Conservation (phyloP, 30 jellyfish, hydroid and myxozoan genomes). For the Hydractinia echinata region DNA sequence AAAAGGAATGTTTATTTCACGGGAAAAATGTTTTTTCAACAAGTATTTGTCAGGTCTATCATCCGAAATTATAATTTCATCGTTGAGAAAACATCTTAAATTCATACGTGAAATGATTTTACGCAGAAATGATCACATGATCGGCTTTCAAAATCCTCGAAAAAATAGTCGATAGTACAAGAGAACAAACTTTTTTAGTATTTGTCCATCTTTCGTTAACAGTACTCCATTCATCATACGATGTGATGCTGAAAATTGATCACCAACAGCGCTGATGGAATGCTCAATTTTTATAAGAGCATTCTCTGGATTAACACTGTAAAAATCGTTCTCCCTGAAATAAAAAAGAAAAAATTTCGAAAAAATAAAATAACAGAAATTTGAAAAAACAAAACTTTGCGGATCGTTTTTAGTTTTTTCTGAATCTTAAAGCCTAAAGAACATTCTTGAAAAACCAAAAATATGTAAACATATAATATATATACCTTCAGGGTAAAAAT, state of each 20-base stretch:
- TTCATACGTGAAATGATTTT: too few species aligned
- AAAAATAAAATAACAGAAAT: neutral
- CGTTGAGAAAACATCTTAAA: too few species aligned
- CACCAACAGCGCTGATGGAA: conserved; percentile 61
- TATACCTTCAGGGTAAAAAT: too few species aligned
- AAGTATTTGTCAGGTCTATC: too few species aligned
- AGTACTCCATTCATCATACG: conserved; percentile 79
- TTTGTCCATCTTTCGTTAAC: conserved; percentile 41
- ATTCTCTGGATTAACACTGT: conserved; percentile 69
- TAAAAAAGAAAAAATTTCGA: neutral
- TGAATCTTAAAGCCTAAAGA: neutral
- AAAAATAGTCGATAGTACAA: neutral
- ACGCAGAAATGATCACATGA: too few species aligned
- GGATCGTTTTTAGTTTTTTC: neutral
- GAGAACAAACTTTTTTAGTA: conserved; percentile 37
- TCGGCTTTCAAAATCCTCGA: too few species aligned
- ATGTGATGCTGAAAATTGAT: conserved; percentile 71
- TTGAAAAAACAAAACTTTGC: neutral
- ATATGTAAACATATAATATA: too few species aligned
- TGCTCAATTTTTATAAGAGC: conserved; percentile 83
- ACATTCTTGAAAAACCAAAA: too few species aligned
- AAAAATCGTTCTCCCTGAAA: conserved; percentile 57
- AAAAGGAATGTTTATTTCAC: too few species aligned
- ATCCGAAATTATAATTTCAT: too few species aligned
- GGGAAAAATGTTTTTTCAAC: too few species aligned